Evolutionary conservation across 2,888 invertebrate species (phyloP).

Genomic region (Campoplex capitator): DNA sequence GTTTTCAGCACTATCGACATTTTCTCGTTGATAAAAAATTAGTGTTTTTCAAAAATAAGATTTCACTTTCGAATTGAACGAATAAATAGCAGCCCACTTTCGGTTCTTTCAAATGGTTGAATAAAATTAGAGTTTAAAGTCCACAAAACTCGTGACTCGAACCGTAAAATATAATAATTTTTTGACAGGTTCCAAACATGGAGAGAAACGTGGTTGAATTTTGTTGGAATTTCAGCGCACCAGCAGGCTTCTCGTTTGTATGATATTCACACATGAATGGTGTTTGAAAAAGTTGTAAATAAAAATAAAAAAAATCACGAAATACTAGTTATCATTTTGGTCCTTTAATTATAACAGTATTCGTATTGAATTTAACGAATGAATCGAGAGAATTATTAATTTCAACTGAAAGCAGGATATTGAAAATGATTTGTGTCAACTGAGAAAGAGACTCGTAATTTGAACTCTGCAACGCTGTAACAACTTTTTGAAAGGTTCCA

Average conservation of each 20-base stretch:
- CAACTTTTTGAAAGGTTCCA: not conserved
- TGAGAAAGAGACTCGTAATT: not conserved
- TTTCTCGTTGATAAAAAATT: too few relatives aligned
- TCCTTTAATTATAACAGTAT: not conserved
- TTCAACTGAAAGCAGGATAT: too few relatives aligned
- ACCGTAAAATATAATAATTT: not conserved
- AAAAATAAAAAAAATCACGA: not conserved
- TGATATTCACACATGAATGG: not conserved
- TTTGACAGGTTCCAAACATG: not conserved
- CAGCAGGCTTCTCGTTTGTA: not conserved
- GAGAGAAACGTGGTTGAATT: not conserved
- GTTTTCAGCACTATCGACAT: too few relatives aligned
- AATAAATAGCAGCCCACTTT: too few relatives aligned
- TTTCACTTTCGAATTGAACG: too few relatives aligned
- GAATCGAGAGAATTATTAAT: not conserved
- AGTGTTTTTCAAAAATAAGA: too few relatives aligned
- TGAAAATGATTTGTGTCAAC: not conserved
- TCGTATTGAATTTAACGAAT: not conserved
- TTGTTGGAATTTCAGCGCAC: not conserved
- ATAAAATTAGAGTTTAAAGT: not conserved
- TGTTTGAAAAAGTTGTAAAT: not conserved
- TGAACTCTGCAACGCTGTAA: not conserved
- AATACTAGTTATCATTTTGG: not conserved
- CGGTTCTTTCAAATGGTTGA: too few relatives aligned
- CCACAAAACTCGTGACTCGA: not conserved